A percentile compares a stretch with the other conserved stretches of the same genome.
Conservation (phyloP, 92 coral and sea anemone species). For the Epizoanthus stellaris region DNA sequence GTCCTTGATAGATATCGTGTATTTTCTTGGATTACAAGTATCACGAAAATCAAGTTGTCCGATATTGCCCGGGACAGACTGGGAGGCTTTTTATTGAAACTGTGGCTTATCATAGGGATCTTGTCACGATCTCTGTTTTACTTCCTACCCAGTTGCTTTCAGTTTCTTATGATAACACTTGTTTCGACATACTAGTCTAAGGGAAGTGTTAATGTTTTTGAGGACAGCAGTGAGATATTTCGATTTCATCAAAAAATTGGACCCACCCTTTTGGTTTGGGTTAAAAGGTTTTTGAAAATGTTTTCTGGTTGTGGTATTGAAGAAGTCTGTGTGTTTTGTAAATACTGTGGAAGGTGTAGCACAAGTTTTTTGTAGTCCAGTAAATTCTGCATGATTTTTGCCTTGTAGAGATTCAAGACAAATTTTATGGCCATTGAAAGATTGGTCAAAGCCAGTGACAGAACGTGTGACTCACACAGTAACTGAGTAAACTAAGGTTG, state of each 20-base stretch:
- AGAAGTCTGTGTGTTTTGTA: neutral
- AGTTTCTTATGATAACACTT: slow-evolving; percentile 4
- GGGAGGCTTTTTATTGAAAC: neutral
- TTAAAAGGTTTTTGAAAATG: neutral
- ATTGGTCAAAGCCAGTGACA: too few relatives aligned
- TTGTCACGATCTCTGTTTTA: neutral
- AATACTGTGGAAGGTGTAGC: neutral
- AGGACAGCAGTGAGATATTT: neutral
- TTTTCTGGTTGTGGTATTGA: neutral
- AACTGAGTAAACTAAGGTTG: too few relatives aligned
- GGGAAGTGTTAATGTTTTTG: slow-evolving; percentile 7
- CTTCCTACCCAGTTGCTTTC: neutral
- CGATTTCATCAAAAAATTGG: neutral
- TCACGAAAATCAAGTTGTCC: neutral
- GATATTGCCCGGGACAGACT: slow-evolving; percentile 11
- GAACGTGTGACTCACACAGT: too few relatives aligned
- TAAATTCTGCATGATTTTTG: neutral
- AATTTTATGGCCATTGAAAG: neutral
- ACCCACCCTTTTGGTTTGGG: neutral
- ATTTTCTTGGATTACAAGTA: neutral
- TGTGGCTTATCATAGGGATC: neutral
- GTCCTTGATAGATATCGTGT: neutral
- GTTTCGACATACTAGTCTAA: neutral
- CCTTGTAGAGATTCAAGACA: neutral
- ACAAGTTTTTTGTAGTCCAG: neutral